Base-by-base conservation (phyloP, 2,797 vertebrate genomes). In the Oreochromis grahami region DNA sequence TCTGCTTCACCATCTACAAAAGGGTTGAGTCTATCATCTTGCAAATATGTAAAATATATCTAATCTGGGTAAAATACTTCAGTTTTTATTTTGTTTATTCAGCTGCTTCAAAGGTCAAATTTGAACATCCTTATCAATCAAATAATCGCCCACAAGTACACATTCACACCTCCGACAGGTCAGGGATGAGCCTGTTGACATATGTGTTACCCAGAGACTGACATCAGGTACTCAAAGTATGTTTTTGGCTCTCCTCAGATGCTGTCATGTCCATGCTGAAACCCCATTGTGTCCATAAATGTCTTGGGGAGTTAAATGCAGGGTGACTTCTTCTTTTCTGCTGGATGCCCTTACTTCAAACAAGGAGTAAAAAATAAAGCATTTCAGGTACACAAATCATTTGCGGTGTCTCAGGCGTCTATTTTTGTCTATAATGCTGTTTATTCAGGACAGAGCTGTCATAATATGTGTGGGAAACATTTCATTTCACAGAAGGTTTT, bases 181-280 rank as follows among this genome's bases (percentile, higher is more conserved):
- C 88, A 86, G 77, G 45, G 55, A 9, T 83, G 79, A 90, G 34
- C 56, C 79, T 88, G 77, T 88, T 94, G 92, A 91, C 91, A 90
- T 86, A 83, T 90, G 82, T 92, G 91, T 88, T 91, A 91, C 88
- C 87, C 91, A 92, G 88, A 91, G 91, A 83, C 82, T 90, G 74
- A 93, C 90, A 88, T 90, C 91, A 94, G 88, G 76, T 60, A 79
- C 87, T 93, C 80, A 83, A 92, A 92, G 80, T 88, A 89, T 94
- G 94, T 93, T 92, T 94, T 89, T 88, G 87, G 86, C 92, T 94
- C 91, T 87, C 84, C 80, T 91, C 89, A 88, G 94, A 95, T 90
- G 90, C 91, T 93, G 84, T 80, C 89, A 79, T 86, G 82, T 89
- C 78, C 84, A 88, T 82, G 87, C 89, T 91, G 95, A 93, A 94